Evolutionary conservation across 2,888 invertebrate species (phyloP), one percentile per base, ranked within the genome.

Genomic region (Morinoia aosen): DNA sequence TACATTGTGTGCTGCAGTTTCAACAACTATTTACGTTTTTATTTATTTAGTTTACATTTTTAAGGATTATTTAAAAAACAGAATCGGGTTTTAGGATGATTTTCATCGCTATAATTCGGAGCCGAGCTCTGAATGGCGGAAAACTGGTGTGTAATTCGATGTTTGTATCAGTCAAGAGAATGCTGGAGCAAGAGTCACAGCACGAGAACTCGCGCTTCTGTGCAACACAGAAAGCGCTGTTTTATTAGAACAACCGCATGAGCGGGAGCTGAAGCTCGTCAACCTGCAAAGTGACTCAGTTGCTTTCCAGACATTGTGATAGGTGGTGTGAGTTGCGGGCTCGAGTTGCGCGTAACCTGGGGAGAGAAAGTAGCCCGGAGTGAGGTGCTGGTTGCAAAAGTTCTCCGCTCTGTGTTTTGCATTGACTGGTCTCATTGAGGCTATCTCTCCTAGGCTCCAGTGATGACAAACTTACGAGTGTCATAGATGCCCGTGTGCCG

Each of bases 301-400:
- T 93, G 93, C 93, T 56, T 93, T 93, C 57, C n/a, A 57, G 93
- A 40, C 93, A 12, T 12, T 76, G 76, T 76, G 76, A 33, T 76
- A 33, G 76, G 19, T 7, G 93, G 57, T 56, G 93, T 93, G 40
- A 93, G 93, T 25, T 39, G 93, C 25, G 33, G 33, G 57, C 16
- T 57, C 48, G 93, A 57, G 93, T 93, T 48, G 93, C 12, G 40
- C 57, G 93, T 57, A 57, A 19, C 93, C 58, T 57, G 57, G 11
- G 39, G 93, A 57, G 93, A 93, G 93, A 93, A 93, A 93, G 93
- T 57, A 48, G 56, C 93, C 90, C 48, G 90, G 90, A 48, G 90
- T 93, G 93, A 93, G 93, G 93, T 57, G 90, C 40, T 48, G 93
- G 93, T 93, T 93, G 93, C 93, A 93, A 58, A 93, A 56, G 93